Evolutionary conservation across 2,113 vertebrate species (phyloP).

Genomic region (Lepus americanus): DNA sequence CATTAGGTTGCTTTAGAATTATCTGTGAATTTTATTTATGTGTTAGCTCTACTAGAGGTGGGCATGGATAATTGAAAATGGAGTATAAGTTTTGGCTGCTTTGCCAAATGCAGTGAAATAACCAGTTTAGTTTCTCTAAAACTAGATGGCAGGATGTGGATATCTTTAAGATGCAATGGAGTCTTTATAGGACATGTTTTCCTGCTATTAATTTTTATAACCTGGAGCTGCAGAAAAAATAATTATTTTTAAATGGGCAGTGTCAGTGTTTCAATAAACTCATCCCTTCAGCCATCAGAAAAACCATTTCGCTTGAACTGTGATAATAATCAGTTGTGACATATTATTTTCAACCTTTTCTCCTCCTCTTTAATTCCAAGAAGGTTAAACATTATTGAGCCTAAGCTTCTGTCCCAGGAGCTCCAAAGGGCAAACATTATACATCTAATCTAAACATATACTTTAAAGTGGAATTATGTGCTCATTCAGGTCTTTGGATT

Average conservation of each 20-base stretch:
- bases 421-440: constrained; percentile 4
- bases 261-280: constrained; percentile 12
- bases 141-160: neutral
- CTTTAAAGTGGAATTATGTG: neutral
- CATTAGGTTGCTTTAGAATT: neutral
- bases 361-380: constrained; percentile 6
- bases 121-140: neutral
- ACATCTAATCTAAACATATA: neutral
- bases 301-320: constrained; percentile 12
- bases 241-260: constrained; percentile 57
- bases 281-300: neutral
- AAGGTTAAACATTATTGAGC: constrained; percentile 38
- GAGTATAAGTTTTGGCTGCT: constrained; percentile 45
- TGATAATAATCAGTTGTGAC: constrained; percentile 34
- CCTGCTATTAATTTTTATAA: constrained; percentile 46
- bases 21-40: constrained; percentile 43
- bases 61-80: neutral
- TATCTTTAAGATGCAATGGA: constrained; percentile 28
- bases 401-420: constrained; percentile 6
- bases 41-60: neutral
- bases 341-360: constrained; percentile 35
- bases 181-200: neutral
- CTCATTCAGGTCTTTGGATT: constrained; percentile 12
- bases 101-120: neutral
- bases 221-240: constrained; percentile 48